Base-by-base conservation (phyloP, 2,888 invertebrate genomes). In the Drosophila engyochracea region DNA sequence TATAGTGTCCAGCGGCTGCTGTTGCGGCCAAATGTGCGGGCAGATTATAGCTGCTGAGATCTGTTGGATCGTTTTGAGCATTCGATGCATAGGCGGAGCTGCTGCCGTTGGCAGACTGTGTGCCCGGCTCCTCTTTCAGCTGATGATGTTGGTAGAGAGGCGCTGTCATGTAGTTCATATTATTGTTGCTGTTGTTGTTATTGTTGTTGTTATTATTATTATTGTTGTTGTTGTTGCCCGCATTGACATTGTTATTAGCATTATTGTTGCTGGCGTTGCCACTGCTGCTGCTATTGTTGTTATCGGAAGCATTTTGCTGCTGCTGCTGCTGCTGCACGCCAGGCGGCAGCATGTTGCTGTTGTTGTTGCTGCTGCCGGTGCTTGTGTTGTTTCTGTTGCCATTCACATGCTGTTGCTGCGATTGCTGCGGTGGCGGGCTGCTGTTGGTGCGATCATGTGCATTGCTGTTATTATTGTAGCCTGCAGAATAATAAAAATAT, bases 101-200 rank as follows among this genome's bases (percentile, higher is more conserved):
- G 63, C 82, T 80, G 44, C 77, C 75, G 12, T 82, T 75, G 53
- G 85, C 90, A 6, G 91, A 90, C 70, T 91, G 92, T 9, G 91
- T 91, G 73, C 93, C 92, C 10, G 93, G 93, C 71, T 93, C 94
- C 76, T 93, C 93, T 84, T 93, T 93, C 75, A 93, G 89, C 73
- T 93, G 93, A 75, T 92, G 93, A 54, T 93, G 93, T 35, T 89
- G 80, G 67, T 93, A 93, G 59, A 93, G 89, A 4, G 91, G 91
- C 28, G 92, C 85, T n/a, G 93, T 89, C 93, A 93, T 88, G 80
- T 92, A 92, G 78, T 91, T 91, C 77, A 90, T 92, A 67, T 92
- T 92, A 62, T 92, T 93, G 68, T 91, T 91, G 51, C 86, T 91
- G 39, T 90, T 87, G 35, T 89, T 89, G 16, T 87, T 89, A 49